Evolutionary conservation across 2,113 vertebrate genomes (phyloP).

Genomic region (Pelusios castaneus): DNA sequence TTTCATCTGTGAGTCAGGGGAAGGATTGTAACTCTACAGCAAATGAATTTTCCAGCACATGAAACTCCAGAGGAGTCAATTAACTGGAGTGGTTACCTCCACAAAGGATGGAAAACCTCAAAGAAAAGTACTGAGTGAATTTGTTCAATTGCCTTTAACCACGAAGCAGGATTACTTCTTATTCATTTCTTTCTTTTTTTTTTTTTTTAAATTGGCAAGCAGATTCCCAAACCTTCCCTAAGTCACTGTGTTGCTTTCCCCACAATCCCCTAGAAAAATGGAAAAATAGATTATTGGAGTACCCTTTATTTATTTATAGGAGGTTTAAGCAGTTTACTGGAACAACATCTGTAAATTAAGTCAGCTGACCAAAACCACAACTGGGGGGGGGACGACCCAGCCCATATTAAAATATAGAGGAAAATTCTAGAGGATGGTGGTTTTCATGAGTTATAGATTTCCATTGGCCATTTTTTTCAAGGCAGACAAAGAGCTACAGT

Average conservation of each 20-base stretch:
- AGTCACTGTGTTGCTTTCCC: not conserved
- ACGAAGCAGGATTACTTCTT: not conserved
- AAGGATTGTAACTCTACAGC: not conserved
- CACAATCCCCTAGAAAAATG: not conserved
- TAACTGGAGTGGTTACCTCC: not conserved
- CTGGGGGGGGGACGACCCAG: not conserved
- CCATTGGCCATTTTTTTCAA: slow-evolving; percentile 55
- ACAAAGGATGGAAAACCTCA: not conserved
- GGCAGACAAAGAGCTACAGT: slow-evolving; percentile 40
- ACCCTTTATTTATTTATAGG: slow-evolving; percentile 26
- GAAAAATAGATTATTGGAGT: not conserved
- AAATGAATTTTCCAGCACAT: not conserved
- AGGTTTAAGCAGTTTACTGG: not conserved
- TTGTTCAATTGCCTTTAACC: not conserved
- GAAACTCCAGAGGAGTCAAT: not conserved
- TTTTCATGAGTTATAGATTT: slow-evolving; percentile 40
- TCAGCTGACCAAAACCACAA: not conserved
- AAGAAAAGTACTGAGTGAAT: not conserved
- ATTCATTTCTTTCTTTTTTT: accelerated
- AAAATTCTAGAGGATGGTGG: not conserved
- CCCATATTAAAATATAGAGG: not conserved
- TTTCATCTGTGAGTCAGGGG: not conserved
- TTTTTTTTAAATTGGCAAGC: not conserved
- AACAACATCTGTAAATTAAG: slow-evolving; percentile 29
- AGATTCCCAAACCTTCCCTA: not conserved